phyloP scores from a whole-genome alignment of 2,113 vertebrate species.

The Tetraodon nigroviridis region DNA sequence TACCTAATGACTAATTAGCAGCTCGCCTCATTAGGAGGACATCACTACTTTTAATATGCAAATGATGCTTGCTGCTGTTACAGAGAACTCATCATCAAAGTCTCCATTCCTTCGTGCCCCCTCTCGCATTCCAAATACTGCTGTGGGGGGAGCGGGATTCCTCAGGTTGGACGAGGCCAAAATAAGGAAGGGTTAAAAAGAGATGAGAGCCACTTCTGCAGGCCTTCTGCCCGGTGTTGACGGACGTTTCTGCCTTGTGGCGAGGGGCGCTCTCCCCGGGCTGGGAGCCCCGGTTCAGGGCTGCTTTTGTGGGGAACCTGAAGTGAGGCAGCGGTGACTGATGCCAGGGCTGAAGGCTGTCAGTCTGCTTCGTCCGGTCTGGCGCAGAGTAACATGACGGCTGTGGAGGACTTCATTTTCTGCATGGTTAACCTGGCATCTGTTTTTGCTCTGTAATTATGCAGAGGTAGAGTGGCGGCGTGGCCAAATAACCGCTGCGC shows the following conservation, averaged over 20 bases:
- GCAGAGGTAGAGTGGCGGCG: slow-evolving; percentile 54
- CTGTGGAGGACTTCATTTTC: slow-evolving; percentile 66
- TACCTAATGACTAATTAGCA: slow-evolving; percentile 76
- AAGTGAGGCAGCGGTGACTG: slow-evolving; percentile 10
- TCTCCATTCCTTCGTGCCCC: slow-evolving; percentile 46
- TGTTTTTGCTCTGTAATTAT: slow-evolving; percentile 64
- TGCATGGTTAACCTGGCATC: slow-evolving; percentile 74
- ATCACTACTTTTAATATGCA: slow-evolving; percentile 70
- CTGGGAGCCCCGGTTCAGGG: slow-evolving; percentile 52
- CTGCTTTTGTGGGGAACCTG: slow-evolving; percentile 34
- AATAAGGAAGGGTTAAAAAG: slow-evolving; percentile 44
- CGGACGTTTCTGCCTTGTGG: slow-evolving; percentile 58
- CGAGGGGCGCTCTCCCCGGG: slow-evolving; percentile 5
- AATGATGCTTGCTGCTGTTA: slow-evolving; percentile 64
- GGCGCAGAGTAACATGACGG: slow-evolving; percentile 38
- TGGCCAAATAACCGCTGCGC: slow-evolving; percentile 51
- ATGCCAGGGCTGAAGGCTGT: slow-evolving; percentile 48
- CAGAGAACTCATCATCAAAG: slow-evolving; percentile 72
- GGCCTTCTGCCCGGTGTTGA: slow-evolving; percentile 51
- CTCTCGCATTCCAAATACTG: slow-evolving; percentile 37
- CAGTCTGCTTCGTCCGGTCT: slow-evolving; percentile 42
- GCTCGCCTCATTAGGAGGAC: slow-evolving; percentile 71
- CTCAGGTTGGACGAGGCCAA: slow-evolving; percentile 55
- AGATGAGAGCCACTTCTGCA: slow-evolving; percentile 8
- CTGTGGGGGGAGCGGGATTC: slow-evolving; percentile 34